Evolutionary conservation across 2,797 vertebrate genomes (phyloP).

Genomic region (Crenichthys baileyi): DNA sequence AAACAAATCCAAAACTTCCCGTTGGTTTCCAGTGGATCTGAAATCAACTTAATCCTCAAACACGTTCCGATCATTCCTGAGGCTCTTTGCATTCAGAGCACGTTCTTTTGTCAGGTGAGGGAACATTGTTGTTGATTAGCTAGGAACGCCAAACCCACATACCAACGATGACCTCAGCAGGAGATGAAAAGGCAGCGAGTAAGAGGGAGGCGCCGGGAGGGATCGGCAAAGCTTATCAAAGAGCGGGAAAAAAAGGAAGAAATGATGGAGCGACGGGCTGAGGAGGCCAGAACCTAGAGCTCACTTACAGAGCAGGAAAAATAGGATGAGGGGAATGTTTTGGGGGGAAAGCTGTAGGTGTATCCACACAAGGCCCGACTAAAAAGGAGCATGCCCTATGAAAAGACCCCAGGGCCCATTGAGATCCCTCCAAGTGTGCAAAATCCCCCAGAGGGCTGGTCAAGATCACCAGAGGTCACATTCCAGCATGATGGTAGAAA

Average conservation of each 20-base stretch:
- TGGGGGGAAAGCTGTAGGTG: constrained; percentile 47
- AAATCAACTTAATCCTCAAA: constrained; percentile 18
- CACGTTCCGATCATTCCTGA: constrained; percentile 54
- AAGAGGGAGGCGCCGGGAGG: constrained; percentile 23
- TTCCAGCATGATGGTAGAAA: constrained; percentile 70
- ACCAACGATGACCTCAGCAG: constrained; percentile 58
- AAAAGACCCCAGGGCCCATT: constrained; percentile 75
- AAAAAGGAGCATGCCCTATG: constrained; percentile 51
- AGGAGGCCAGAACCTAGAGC: not conserved
- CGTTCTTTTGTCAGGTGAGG: constrained; percentile 54
- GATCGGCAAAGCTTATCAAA: constrained; percentile 58
- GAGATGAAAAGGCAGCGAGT: constrained; percentile 36
- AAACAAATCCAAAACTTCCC: constrained; percentile 8
- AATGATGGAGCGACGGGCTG: not conserved
- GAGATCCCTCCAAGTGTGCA: constrained; percentile 81
- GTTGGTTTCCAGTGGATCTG: constrained; percentile 9
- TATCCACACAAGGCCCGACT: constrained; percentile 23
- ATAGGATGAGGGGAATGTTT: not conserved
- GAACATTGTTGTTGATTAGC: constrained; percentile 71
- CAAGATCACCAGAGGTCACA: constrained; percentile 82
- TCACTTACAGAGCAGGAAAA: not conserved
- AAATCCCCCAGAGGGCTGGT: constrained; percentile 77
- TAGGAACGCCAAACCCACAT: constrained; percentile 57
- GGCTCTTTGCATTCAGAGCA: constrained; percentile 30
- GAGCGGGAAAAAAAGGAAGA: constrained; percentile 6